phyloP scores from a whole-genome alignment of 2,113 vertebrate genomes.

The Paramormyrops kingsleyae region DNA sequence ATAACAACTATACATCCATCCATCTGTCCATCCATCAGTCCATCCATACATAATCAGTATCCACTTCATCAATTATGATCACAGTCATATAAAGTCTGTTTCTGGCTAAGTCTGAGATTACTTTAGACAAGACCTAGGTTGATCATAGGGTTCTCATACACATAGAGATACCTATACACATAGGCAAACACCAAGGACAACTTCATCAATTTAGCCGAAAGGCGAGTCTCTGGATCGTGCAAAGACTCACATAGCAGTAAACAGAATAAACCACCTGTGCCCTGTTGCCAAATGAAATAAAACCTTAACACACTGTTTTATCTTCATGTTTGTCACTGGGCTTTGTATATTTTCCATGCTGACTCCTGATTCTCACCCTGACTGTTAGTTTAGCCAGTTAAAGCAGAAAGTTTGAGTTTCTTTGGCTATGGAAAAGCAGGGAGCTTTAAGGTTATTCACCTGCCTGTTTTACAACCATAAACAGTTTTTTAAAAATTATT shows the following conservation, averaged over 20 bases:
- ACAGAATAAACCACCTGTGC: background rate
- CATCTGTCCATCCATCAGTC: background rate
- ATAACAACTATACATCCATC: background rate
- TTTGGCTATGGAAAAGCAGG: background rate
- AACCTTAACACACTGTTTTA: background rate
- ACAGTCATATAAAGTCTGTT: background rate
- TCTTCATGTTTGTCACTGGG: background rate
- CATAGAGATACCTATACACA: background rate
- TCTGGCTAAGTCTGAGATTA: background rate
- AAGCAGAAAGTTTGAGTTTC: background rate
- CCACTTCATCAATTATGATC: background rate
- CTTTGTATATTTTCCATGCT: conserved; percentile 12
- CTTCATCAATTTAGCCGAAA: background rate
- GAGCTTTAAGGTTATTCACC: background rate
- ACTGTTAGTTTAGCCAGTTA: background rate
- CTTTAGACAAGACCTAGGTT: background rate
- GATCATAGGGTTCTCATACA: background rate
- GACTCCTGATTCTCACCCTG: background rate
- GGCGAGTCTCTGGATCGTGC: background rate
- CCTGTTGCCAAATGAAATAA: background rate
- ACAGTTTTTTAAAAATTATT: background rate
- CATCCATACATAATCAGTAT: background rate
- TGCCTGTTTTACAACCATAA: background rate
- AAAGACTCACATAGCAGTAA: background rate
- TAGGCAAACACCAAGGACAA: background rate